A percentile compares a stretch with the other conserved stretches of the same genome.
Evolutionary conservation across 2,888 invertebrate species (phyloP).

Genomic region (Ceriagrion tenellum): DNA sequence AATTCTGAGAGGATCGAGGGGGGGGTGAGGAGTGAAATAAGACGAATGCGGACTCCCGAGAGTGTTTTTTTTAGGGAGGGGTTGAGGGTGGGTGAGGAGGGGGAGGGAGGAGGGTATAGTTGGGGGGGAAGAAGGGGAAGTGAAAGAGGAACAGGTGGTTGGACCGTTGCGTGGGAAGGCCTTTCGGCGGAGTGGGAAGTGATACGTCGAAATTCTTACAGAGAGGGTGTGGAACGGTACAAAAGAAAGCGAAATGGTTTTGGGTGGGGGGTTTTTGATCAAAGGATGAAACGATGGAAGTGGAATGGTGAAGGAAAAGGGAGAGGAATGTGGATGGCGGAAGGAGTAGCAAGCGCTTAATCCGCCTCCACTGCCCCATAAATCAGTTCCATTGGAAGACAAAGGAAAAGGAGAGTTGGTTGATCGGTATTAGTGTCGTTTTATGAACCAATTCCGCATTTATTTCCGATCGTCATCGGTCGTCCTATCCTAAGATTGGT

Average conservation of each 20-base stretch:
- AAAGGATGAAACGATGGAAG: background rate
- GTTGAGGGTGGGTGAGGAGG: background rate
- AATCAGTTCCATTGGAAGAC: background rate
- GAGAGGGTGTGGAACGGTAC: too few species aligned
- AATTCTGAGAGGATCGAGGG: background rate
- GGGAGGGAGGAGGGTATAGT: background rate
- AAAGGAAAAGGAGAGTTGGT: background rate
- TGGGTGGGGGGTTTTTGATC: too few species aligned
- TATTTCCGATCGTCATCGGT: too few species aligned
- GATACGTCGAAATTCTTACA: background rate
- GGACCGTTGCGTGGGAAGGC: background rate
- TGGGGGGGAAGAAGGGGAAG: background rate
- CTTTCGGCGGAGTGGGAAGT: background rate
- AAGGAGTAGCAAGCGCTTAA: background rate
- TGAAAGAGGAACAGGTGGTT: constrained; percentile 13
- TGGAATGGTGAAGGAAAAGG: background rate
- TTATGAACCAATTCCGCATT: background rate
- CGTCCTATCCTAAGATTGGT: too few species aligned
- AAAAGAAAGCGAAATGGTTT: too few species aligned
- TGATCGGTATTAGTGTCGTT: background rate
- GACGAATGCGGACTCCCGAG: background rate
- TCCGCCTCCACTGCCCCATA: background rate
- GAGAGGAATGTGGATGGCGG: background rate
- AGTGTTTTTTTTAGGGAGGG: background rate
- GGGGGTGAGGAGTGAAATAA: background rate